Conservation (phyloP, 2,888 invertebrate species). For the Margaritifera margaritifera region DNA sequence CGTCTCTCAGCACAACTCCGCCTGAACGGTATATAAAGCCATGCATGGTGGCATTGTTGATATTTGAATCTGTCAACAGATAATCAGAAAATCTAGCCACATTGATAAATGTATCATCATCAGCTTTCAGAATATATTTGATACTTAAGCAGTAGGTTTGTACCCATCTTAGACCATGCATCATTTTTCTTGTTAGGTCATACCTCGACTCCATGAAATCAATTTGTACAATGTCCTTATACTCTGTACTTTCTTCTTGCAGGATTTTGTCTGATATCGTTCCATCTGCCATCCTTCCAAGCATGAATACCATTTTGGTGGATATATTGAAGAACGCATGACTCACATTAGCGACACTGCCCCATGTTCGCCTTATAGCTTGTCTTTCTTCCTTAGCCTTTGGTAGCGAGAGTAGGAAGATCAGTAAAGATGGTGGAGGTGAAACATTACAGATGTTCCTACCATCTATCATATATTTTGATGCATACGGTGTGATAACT, state of each 20-base stretch:
- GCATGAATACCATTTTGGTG: conserved; percentile 40
- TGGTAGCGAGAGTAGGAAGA: conserved; percentile 42
- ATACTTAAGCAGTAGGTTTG: conserved; percentile 31
- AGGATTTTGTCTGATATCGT: conserved; percentile 11
- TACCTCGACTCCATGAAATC: conserved; percentile 41
- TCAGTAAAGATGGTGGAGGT: conserved; percentile 34
- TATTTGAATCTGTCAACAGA: conserved; percentile 18
- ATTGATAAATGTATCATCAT: conserved; percentile 46
- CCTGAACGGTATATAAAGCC: conserved; percentile 26
- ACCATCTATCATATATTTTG: conserved; percentile 25
- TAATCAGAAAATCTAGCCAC: conserved; percentile 25
- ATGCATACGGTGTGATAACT: conserved; percentile 11
- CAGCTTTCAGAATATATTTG: conserved; percentile 40
- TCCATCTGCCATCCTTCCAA: conserved; percentile 22
- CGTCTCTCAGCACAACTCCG: conserved; percentile 34
- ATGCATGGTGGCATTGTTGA: conserved; percentile 31
- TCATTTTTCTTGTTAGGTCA: conserved; percentile 41
- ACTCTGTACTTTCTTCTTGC: conserved; percentile 26
- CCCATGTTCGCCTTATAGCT: conserved; percentile 48
- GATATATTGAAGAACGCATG: conserved; percentile 4
- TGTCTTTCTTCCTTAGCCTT: conserved; percentile 32
- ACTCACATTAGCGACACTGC: conserved; percentile 24
- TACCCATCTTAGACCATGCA: conserved; percentile 40
- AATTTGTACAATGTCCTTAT: conserved; percentile 38
- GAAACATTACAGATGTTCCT: conserved; percentile 23